phyloP scores from a whole-genome alignment of 2,888 invertebrate genomes.

The Drosophila sordidapex region DNA sequence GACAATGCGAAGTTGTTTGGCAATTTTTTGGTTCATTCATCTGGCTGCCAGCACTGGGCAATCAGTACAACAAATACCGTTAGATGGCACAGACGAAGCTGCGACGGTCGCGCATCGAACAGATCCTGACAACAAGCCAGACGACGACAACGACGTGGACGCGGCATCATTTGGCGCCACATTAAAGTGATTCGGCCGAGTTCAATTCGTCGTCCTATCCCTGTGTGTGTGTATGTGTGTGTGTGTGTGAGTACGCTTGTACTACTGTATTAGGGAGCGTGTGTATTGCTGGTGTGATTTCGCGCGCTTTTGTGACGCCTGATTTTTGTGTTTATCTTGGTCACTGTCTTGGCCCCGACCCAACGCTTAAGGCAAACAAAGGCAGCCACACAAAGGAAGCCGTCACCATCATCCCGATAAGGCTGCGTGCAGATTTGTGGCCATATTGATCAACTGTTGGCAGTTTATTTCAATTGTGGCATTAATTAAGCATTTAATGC shows the following conservation, averaged over 20 bases:
- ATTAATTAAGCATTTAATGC: conserved; percentile 74
- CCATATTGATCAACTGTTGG: conserved; percentile 64
- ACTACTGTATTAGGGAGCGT: conserved; percentile 8
- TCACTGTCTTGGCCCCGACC: conserved; percentile 35
- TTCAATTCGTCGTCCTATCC: conserved; percentile 12
- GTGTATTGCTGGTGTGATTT: conserved; percentile 52
- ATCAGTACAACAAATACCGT: conserved; percentile 73
- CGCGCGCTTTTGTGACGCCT: conserved; percentile 76
- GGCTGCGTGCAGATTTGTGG: conserved; percentile 55
- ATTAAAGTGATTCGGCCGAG: conserved; percentile 66
- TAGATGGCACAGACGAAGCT: conserved; percentile 61
- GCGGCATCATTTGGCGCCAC: conserved; percentile 71
- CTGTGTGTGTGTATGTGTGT: conserved; percentile 1
- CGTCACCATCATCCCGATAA: conserved; percentile 19
- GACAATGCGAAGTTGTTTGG: conserved; percentile 70
- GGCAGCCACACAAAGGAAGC: conserved; percentile 33
- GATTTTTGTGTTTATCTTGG: conserved; percentile 58
- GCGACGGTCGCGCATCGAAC: conserved; percentile 39
- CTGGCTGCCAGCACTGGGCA: conserved; percentile 48
- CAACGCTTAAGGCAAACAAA: conserved; percentile 43
- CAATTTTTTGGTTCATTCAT: conserved; percentile 76
- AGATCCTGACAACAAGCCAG: conserved; percentile 22
- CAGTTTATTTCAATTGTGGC: conserved; percentile 59
- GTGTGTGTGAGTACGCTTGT: conserved; percentile 15
- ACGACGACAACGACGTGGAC: conserved; percentile 39